Evolutionary conservation across 2,888 invertebrate species (phyloP), one percentile per base, ranked within the genome.

Genomic region (Machimus atricapillus): DNA sequence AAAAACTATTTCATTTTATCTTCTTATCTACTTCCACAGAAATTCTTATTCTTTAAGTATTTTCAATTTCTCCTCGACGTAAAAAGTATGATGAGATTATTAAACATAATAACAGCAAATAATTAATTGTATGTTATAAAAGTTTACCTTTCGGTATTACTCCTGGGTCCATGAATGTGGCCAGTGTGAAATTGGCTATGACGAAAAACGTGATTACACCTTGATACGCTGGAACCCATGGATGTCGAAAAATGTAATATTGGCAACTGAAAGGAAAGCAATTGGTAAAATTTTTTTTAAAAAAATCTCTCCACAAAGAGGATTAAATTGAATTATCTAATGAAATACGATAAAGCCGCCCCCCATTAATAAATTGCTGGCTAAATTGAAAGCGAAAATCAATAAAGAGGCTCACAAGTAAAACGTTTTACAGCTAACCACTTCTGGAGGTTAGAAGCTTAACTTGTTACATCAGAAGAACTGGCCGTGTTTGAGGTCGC

Each of bases 161-260:
- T 91, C 99, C 99, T 91, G 99, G 99, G 94, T 99, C 99, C 98
- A 99, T 99, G 93, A 99, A 98, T 91, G 99, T 99, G 90, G 99
- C 99, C 94, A 99, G 94, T 90, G 98, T 97, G 93, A 99, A 98
- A 95, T 99, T 99, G 93, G 98, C 97, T 93, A 99, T 94, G 91
- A 99, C 99, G 94, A 99, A 98, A 93, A 99, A 96, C 90, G 98
- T 97, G 92, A 99, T 96, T 90, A 99, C 95, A 90, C 97, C 98
- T 94, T 99, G 98, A 92, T 96, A 96, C 90, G 97, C 96, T 89
- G 97, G 97, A 90, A 98, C 96, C 97, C 97, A 97, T 94, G 96
- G 96, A 93, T 97, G 95, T 90, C 94, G 94, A 92, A 94, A 94
- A 90, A 97, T 94, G 93, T 97, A 97, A 93, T 96, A 97, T 93